Evolutionary conservation across 2,888 invertebrate species (phyloP).

Genomic region (Hirtodrosophila trivittata): DNA sequence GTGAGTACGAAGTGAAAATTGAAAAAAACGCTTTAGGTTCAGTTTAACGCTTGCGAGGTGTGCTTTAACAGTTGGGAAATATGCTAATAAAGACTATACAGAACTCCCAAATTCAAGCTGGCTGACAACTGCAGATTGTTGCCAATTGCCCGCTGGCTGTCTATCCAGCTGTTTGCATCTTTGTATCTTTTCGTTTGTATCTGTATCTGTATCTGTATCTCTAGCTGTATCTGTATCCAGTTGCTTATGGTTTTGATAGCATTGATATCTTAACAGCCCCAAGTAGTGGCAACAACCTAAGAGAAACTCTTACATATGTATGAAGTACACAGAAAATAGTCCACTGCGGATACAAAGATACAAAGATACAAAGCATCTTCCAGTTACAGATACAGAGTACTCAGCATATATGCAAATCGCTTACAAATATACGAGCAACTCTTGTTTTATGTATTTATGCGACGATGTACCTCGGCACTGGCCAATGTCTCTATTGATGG

Average conservation of each 20-base stretch:
- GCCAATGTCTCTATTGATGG: constrained; percentile 26
- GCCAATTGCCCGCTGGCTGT: neutral
- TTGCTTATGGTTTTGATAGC: constrained; percentile 22
- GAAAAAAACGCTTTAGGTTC: constrained; percentile 13
- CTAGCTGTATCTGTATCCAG: constrained; percentile 1
- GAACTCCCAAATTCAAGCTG: too few relatives aligned
- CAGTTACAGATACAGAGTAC: constrained; percentile 6
- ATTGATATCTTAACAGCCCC: constrained; percentile 25
- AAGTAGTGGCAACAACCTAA: constrained; percentile 29
- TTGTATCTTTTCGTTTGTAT: constrained; percentile 3
- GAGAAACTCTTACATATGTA: constrained; percentile 14
- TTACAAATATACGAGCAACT: constrained; percentile 55
- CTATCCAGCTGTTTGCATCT: neutral
- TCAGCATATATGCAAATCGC: constrained; percentile 60
- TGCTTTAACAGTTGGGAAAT: neutral
- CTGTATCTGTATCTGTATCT: constrained; percentile 6
- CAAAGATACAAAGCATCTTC: constrained; percentile 40
- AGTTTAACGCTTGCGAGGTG: constrained; percentile 9
- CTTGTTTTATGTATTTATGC: constrained; percentile 68
- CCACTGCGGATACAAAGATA: constrained; percentile 51
- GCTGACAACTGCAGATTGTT: neutral
- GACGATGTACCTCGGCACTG: constrained; percentile 12
- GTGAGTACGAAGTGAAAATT: constrained; percentile 26
- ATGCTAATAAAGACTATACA: neutral
- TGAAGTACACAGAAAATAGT: constrained; percentile 23